phyloP scores from a whole-genome alignment of 2,888 invertebrate genomes.

The Heliconius sara region DNA sequence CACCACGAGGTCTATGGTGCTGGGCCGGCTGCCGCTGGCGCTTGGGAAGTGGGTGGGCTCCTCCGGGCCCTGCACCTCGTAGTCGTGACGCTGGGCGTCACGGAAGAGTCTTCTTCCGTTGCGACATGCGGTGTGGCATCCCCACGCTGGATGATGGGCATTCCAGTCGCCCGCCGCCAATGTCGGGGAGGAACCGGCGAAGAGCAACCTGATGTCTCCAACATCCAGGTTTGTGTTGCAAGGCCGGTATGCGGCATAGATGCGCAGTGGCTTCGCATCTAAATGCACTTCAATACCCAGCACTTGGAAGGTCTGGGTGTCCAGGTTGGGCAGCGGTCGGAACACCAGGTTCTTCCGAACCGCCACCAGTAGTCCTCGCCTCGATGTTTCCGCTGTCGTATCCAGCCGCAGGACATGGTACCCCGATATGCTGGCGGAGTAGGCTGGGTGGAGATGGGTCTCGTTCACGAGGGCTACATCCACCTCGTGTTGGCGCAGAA shows the following conservation, averaged over 20 bases:
- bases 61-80: too few species aligned
- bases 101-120: too few species aligned
- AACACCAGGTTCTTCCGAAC: slow-evolving; percentile 33
- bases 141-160: not conserved
- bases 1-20: too few species aligned
- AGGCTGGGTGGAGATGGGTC: accelerated
- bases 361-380: slow-evolving; percentile 36
- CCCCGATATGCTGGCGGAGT: not conserved
- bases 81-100: too few species aligned
- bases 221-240: not conserved
- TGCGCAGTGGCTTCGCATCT: not conserved
- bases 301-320: not conserved
- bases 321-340: slow-evolving; percentile 11
- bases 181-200: not conserved
- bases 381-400: accelerated
- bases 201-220: too few species aligned
- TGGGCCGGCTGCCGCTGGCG: not conserved
- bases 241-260: too few species aligned
- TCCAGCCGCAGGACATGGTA: not conserved
- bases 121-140: not conserved
- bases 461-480: not conserved
- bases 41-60: too few species aligned
- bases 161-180: slow-evolving; percentile 39
- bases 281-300: slow-evolving; percentile 32
- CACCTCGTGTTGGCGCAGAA: not conserved